phyloP scores from a whole-genome alignment of 2,888 invertebrate genomes.

The Lamellibrachia columna region DNA sequence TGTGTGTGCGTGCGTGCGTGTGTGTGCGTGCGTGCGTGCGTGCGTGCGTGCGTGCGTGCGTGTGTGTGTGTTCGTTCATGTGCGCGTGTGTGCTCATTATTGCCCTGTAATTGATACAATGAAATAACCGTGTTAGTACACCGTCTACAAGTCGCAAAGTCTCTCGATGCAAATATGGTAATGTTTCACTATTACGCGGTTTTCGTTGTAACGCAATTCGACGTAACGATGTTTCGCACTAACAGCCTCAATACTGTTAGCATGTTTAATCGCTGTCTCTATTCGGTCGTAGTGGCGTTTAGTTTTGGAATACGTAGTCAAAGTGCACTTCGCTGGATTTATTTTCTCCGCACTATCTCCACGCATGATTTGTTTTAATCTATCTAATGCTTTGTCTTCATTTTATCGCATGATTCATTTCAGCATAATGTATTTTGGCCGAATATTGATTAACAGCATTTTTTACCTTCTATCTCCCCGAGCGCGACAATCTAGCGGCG shows the following conservation, averaged over 20 bases:
- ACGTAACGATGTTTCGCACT: no score
- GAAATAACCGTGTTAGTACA: no score
- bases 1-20: background rate
- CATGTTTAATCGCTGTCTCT: no score
- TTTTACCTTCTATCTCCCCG: background rate
- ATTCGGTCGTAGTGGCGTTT: no score
- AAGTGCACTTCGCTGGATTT: background rate
- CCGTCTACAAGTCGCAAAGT: no score
- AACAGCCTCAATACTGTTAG: no score
- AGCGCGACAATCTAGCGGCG: background rate
- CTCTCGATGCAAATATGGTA: no score
- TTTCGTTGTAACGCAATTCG: no score
- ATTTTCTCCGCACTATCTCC: background rate
- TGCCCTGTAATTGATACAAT: background rate
- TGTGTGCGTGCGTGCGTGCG: background rate
- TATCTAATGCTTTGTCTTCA: background rate
- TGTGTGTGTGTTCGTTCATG: background rate
- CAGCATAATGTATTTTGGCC: background rate
- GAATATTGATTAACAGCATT: background rate
- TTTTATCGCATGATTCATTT: background rate
- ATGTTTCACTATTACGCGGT: no score
- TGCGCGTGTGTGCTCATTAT: background rate
- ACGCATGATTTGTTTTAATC: background rate
- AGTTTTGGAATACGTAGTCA: background rate
- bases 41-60: background rate